Base-by-base conservation (phyloP, 2,888 invertebrate species). In the Pocota personata region DNA sequence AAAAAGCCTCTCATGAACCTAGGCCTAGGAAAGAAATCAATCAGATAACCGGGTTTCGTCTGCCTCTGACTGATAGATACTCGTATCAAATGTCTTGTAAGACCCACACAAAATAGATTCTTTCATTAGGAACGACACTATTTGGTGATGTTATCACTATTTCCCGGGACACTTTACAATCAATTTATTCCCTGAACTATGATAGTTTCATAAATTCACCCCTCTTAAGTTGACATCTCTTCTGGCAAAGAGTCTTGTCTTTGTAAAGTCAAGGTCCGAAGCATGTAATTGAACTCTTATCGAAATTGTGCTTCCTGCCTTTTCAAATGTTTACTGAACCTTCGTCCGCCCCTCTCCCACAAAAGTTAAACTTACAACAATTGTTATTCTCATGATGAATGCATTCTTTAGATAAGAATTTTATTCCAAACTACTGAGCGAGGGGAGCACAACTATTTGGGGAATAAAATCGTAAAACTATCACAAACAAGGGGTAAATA, bases 211-310 rank as follows among this genome's bases (percentile, higher is more conserved):
- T 16, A 16, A 19, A 27, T 30, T 30, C 16, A 21, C 32, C n/a
- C 30, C 12, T 16, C 46, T 19, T 3, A 8, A 46, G 43, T 14
- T 40, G 14, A 60, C 16, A 21, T 40, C 37, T 21, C 7, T 7
- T n/a, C 21, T 37, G 8, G 5, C 16, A 10, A 55, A 24, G 27
- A 5, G 30, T 27, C 14, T 30, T 55, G 16, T 4, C 27, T 7
- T 27, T 10, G 27, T 5, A 50, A 21, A 73, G 66, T 58, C 71
- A 77, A 82, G 71, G 78, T 60, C 64, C 48, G 52, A 43, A 14
- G 21, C 50, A 58, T 71, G 72, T 66, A 83, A 77, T 58, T 82
- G 82, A 82, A 60, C 71, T 66, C 71, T 82, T 82, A 82, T 82
- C 82, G 58, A 58, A 77, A 32, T 78, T 67, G 43, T 57, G 66